These are phyloP conservation scores for Bellardia pandia DNA, from an alignment of 2,888 invertebrate genomes.

Conservation along the genomic window DNA sequence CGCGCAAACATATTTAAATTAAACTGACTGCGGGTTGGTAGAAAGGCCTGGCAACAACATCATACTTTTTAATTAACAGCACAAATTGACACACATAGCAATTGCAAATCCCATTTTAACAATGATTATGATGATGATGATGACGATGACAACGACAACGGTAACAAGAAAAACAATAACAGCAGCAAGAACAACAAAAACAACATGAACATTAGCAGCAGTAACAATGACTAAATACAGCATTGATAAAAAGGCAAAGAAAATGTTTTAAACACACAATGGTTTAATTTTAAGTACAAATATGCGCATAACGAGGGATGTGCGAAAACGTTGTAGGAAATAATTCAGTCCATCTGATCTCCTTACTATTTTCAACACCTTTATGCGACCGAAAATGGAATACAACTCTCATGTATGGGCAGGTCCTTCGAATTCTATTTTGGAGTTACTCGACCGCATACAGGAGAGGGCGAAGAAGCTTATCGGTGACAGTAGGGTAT, in stretches of 20 bases:
- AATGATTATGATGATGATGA: conserved; percentile 48
- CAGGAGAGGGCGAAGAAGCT: too few species aligned
- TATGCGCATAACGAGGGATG: background rate
- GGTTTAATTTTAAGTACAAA: background rate
- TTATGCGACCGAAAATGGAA: too few species aligned
- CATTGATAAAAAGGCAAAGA: conserved; percentile 7
- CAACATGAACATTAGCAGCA: conserved; percentile 2
- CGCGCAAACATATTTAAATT: background rate
- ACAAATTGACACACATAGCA: conserved; percentile 66
- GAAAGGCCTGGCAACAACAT: conserved; percentile 12
- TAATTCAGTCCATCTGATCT: too few species aligned
- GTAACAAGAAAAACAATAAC: background rate
- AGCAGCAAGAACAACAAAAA: conserved; percentile 1
- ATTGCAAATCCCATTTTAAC: conserved; percentile 38
- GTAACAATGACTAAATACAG: background rate
- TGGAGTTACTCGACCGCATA: too few species aligned
- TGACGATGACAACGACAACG: conserved; percentile 22
- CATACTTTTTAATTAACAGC: conserved; percentile 67
- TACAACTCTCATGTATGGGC: too few species aligned
- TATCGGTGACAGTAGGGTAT: too few species aligned
- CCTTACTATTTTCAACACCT: too few species aligned
- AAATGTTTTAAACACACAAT: conserved; percentile 10
- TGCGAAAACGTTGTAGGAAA: background rate
- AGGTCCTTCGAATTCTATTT: too few species aligned
- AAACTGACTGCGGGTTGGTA: conserved; percentile 44